A percentile compares a stretch with the other conserved stretches of the same genome.
These are phyloP conservation scores for Bombylius discolor DNA, from an alignment of 2,888 invertebrate species.

Conservation along the genomic window DNA sequence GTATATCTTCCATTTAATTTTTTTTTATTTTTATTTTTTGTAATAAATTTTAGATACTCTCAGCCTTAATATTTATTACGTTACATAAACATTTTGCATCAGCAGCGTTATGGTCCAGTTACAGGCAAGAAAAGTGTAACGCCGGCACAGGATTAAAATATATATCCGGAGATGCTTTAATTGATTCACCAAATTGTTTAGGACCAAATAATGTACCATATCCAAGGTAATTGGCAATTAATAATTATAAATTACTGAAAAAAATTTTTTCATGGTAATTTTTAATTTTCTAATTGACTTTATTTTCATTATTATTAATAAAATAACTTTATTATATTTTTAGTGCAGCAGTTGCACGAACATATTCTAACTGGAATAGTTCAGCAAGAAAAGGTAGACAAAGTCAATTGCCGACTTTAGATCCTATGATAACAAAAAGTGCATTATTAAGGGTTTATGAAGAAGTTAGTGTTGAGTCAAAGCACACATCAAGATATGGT, in stretches of 20 bases:
- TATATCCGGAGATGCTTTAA: conserved; percentile 76
- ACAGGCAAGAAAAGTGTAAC: conserved; percentile 39
- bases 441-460: conserved; percentile 51
- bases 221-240: conserved; percentile 52
- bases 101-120: conserved; percentile 31
- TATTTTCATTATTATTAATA: conserved; percentile 1
- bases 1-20: not conserved
- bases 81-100: conserved; percentile 23
- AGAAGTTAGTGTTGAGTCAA: conserved; percentile 42
- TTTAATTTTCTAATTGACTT: not conserved
- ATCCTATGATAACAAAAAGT: conserved; percentile 61
- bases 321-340: conserved; percentile 17
- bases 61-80: conserved; percentile 27
- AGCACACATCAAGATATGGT: conserved; percentile 37
- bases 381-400: conserved; percentile 55
- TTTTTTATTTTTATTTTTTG: not conserved
- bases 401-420: conserved; percentile 46
- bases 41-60: conserved; percentile 21
- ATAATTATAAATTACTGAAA: not conserved
- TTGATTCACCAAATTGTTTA: conserved; percentile 60
- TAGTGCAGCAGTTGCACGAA: conserved; percentile 65
- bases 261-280: no score
- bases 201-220: conserved; percentile 75
- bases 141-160: conserved; percentile 61
- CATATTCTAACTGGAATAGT: conserved; percentile 55